Evolutionary conservation across 53 echinoderm and acorn worm species (phyloP), one percentile per base, ranked within the genome.

Genomic region (Arbacia lixula): DNA sequence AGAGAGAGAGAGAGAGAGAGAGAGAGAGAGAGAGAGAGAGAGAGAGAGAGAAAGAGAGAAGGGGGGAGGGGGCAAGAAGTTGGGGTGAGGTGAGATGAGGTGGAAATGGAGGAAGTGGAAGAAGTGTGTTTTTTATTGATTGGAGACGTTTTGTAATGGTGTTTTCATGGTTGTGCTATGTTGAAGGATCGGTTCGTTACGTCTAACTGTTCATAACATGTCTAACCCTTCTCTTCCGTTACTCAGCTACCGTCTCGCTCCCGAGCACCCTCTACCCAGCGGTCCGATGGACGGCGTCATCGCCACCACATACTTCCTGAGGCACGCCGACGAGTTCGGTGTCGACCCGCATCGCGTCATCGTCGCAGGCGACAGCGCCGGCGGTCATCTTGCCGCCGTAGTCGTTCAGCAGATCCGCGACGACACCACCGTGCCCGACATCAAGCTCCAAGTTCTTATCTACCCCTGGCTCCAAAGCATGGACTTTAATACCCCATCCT

Each of bases 351-450:
- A 71, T 36, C 91, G 91, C 12, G 60, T 95, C 12, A 85, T 63
- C 5, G 86, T 89, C 3, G 95, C 84, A 6, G 95, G 92, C 25
- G 92, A 92, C 76, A 89, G 95, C 49, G 92, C 95, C 0, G 95
- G 95, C 11, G 95, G 95, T 36, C 83, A 95, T 57, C 86, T 92
- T 2, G 72, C 95, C 2, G 87, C 95, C 24, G 85, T 80, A 0
- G 83, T 95, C 37, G 41, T 83, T 12, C 89, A 91, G 53, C 53
- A 82, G 26, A 78, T 89, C 14, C 32, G 75, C 36, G 85, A 87
- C 16, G 89, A 92, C 65, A 61, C 40, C 26, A 57, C 64, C 38
- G 72, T 95, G 6, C 95, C 95, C 24, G 51, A 78, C 28, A 69
- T 95, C 16, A 87, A 74, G 37, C 76, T 89, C n/a, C 94, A 91